Conservation (phyloP, 2,113 vertebrate species). For the Hydrochoerus hydrochaeris region DNA sequence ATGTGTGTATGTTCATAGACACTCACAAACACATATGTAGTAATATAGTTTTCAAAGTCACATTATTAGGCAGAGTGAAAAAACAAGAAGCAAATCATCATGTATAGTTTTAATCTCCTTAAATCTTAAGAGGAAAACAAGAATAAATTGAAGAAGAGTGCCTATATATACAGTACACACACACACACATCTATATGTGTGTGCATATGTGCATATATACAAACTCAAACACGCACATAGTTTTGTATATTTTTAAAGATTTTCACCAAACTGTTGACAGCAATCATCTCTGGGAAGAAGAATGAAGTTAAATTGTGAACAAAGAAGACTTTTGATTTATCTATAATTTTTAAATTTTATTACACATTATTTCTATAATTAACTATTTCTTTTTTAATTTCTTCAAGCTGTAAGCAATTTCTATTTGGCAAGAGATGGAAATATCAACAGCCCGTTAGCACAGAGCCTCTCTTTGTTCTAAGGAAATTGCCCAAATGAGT, state of each 20-base stretch:
- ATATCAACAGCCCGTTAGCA: conserved; percentile 40
- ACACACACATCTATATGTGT: accelerated
- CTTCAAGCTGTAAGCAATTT: conserved; percentile 69
- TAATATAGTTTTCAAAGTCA: background rate
- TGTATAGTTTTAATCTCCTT: background rate
- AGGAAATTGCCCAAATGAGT: conserved; percentile 24
- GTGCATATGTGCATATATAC: background rate
- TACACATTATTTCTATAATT: conserved; percentile 41
- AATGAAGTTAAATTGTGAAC: conserved; percentile 24
- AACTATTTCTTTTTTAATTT: conserved; percentile 44
- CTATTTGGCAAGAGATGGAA: conserved; percentile 60
- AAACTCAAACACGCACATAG: background rate
- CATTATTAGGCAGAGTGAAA: background rate
- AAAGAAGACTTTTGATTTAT: conserved; percentile 50
- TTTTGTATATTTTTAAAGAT: background rate
- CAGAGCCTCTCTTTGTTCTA: conserved; percentile 65
- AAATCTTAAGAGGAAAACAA: background rate
- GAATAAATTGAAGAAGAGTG: background rate
- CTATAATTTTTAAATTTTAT: conserved; percentile 51
- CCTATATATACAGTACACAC: background rate
- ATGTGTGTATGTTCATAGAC: background rate
- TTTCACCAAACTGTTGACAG: conserved; percentile 9
- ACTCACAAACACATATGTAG: background rate
- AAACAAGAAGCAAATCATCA: background rate
- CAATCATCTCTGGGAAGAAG: conserved; percentile 23